phyloP scores from a whole-genome alignment of 2,888 invertebrate genomes.

The Drosophila quasianomalipes region DNA sequence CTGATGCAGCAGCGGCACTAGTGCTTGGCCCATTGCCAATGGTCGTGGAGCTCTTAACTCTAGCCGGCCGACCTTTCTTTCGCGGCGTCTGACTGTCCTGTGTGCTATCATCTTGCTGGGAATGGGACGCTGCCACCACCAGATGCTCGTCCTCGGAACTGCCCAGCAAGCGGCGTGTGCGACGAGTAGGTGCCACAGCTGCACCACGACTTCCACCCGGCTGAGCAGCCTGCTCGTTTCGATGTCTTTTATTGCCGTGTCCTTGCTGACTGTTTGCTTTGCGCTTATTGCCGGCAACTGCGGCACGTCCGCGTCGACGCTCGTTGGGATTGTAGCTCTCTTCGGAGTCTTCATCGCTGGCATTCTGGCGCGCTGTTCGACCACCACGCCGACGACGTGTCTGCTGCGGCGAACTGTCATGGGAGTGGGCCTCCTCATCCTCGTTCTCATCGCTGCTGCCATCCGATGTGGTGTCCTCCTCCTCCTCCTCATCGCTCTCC shows the following conservation, averaged over 20 bases:
- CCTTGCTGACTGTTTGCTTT: conserved; percentile 34
- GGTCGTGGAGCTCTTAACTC: conserved; percentile 29
- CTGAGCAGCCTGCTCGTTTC: conserved; percentile 27
- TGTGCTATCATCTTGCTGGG: conserved; percentile 80
- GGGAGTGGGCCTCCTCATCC: conserved; percentile 66
- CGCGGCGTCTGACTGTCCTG: conserved; percentile 76
- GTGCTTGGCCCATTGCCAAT: conserved; percentile 73
- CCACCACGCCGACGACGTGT: conserved; percentile 54
- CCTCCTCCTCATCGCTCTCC: conserved; percentile 77
- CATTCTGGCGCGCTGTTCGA: conserved; percentile 49
- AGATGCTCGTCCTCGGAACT: conserved; percentile 75
- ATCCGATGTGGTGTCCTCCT: conserved; percentile 68
- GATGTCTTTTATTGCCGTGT: conserved; percentile 50
- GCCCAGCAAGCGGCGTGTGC: conserved; percentile 63
- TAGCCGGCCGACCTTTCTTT: conserved; percentile 73
- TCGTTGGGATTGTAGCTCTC: conserved; percentile 87
- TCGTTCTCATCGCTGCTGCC: conserved; percentile 70
- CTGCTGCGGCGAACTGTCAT: conserved; percentile 60
- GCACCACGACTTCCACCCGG: conserved; percentile 38
- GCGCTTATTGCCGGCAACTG: conserved; percentile 51
- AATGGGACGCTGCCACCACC: conserved; percentile 32
- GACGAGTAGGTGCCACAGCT: conserved; percentile 43
- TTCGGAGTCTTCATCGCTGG: conserved; percentile 86
- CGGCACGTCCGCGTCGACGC: conserved; percentile 58
- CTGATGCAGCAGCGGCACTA: conserved; percentile 60